These are phyloP conservation scores for Cuculus canorus DNA, from an alignment of 2,797 vertebrate genomes.

Conservation along the genomic window DNA sequence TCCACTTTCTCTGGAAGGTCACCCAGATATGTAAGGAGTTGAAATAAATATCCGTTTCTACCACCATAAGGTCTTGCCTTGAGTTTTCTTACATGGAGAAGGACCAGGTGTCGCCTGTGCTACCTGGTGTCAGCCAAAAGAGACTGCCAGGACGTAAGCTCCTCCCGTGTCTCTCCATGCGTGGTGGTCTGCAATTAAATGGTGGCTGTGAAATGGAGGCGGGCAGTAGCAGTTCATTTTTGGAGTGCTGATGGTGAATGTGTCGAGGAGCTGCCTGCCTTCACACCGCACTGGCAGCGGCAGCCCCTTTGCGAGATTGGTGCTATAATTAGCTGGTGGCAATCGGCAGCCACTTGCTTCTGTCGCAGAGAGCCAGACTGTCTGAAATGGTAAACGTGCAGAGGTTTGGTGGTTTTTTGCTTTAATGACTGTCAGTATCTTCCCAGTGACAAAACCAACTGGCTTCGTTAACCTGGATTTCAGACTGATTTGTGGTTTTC, in stretches of 20 bases:
- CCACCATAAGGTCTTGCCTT: background rate
- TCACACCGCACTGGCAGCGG: slow-evolving; percentile 1
- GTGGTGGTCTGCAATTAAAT: background rate
- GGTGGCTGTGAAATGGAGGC: slow-evolving; percentile 8
- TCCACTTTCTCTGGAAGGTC: background rate
- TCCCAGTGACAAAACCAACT: background rate
- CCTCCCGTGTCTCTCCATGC: background rate
- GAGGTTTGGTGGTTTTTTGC: background rate
- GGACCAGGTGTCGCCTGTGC: background rate
- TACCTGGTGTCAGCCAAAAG: background rate
- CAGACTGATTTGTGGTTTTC: background rate
- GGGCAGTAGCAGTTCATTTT: slow-evolving; percentile 8
- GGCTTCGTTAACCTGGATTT: background rate
- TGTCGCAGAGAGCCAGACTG: background rate
- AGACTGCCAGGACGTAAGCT: fast-evolving
- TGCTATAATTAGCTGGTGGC: slow-evolving; percentile 75
- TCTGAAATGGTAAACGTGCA: background rate
- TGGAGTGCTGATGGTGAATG: slow-evolving; percentile 62
- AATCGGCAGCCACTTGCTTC: slow-evolving; percentile 36
- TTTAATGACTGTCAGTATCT: background rate
- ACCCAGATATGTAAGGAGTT: background rate
- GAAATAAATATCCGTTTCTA: background rate
- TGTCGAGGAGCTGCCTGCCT: slow-evolving; percentile 42
- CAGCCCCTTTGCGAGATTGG: slow-evolving; percentile 12
- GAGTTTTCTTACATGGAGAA: background rate